phyloP scores from a whole-genome alignment of 2,888 invertebrate species.

The Harpagoxenus sublaevis region DNA sequence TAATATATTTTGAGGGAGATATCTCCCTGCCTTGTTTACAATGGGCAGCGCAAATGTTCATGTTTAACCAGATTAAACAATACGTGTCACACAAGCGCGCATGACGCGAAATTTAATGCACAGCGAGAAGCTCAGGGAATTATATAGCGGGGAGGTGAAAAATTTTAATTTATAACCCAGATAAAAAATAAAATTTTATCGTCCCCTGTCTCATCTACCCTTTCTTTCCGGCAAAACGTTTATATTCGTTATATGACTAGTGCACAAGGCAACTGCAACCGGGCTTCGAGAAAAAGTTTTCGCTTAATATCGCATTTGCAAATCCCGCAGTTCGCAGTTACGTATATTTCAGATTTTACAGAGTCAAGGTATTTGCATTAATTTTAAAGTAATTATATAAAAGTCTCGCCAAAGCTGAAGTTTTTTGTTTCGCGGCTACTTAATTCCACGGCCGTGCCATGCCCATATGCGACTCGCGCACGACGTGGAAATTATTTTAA shows the following conservation, averaged over 20 bases:
- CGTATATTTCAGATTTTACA: constrained; percentile 44
- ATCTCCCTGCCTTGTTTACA: background rate
- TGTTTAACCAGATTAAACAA: constrained; percentile 51
- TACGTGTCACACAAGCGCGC: constrained; percentile 18
- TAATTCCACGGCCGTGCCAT: background rate
- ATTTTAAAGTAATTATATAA: constrained; percentile 42
- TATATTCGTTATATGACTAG: background rate
- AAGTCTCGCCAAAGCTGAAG: constrained; percentile 7
- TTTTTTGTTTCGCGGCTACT: constrained; percentile 32
- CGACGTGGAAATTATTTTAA: background rate
- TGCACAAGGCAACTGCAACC: constrained; percentile 17
- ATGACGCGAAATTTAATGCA: constrained; percentile 32
- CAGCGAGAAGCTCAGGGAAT: constrained; percentile 5
- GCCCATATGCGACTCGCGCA: background rate
- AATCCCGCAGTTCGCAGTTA: constrained; percentile 37
- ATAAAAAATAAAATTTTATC: constrained; percentile 49
- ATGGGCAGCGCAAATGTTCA: constrained; percentile 25
- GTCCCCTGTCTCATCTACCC: background rate
- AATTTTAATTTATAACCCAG: constrained; percentile 41
- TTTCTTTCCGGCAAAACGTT: constrained; percentile 3
- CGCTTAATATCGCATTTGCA: constrained; percentile 51
- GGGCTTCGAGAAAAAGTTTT: constrained; percentile 43
- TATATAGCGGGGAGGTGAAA: constrained; percentile 10
- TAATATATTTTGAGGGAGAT: constrained; percentile 27
- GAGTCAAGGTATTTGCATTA: constrained; percentile 44